These are phyloP conservation scores for Megalops atlanticus DNA, from an alignment of 2,113 vertebrate genomes.

Conservation along the genomic window DNA sequence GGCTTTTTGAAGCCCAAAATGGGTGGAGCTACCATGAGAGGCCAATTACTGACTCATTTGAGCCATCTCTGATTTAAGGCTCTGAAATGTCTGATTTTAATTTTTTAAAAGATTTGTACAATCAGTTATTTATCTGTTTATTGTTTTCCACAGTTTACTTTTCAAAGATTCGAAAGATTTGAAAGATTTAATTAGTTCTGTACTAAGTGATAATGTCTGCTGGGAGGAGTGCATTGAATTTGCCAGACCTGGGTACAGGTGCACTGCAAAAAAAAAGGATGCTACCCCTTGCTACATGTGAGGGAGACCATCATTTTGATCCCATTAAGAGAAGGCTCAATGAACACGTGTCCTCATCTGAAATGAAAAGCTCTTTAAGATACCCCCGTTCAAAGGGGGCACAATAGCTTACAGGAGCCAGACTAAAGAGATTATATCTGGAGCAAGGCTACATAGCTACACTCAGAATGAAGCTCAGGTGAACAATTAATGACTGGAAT, in stretches of 20 bases:
- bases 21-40: background rate
- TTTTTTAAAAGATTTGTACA: no score
- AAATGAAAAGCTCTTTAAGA: background rate
- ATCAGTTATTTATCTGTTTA: no score
- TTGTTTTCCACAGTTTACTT: no score
- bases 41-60: no score
- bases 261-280: slow-evolving; percentile 39
- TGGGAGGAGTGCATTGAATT: background rate
- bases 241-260: background rate
- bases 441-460: background rate
- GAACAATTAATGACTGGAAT: background rate
- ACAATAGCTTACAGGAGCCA: background rate
- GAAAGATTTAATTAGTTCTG: no score
- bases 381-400: background rate
- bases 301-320: background rate
- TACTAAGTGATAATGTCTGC: no score
- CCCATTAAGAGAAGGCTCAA: background rate
- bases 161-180: no score
- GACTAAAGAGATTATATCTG: background rate
- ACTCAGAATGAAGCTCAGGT: background rate
- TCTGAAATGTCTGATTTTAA: no score
- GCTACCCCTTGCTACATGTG: slow-evolving; percentile 1
- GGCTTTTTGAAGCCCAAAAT: background rate
- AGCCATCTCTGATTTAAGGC: no score
- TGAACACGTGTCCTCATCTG: background rate